These are phyloP conservation scores for Paratrypauchen microcephalus DNA, from an alignment of 2,797 vertebrate genomes.

Conservation along the genomic window DNA sequence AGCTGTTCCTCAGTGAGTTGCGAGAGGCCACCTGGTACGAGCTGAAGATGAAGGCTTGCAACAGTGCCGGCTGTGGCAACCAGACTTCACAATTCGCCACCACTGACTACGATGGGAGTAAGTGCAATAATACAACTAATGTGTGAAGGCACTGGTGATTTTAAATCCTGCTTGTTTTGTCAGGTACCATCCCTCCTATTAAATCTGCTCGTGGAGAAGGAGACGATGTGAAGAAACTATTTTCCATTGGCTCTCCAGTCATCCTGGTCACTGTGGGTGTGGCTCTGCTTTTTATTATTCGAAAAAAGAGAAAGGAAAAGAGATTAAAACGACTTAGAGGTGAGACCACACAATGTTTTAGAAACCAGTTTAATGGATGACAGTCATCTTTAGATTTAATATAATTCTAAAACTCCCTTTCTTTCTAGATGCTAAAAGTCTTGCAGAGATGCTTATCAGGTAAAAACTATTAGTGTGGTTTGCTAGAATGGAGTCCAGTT, in stretches of 20 bases:
- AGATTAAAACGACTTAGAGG: slow-evolving; percentile 93
- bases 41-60: slow-evolving; percentile 97
- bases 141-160: not conserved
- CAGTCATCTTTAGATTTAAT: slow-evolving; percentile 24
- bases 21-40: slow-evolving; percentile 98
- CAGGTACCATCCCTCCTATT: slow-evolving; percentile 96
- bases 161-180: not conserved
- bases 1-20: slow-evolving; percentile 92
- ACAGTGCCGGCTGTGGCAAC: slow-evolving; percentile 95
- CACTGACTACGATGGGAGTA: slow-evolving; percentile 95
- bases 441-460: slow-evolving; percentile 99
- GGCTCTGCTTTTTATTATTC: slow-evolving; percentile 92
- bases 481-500: not conserved
- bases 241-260: slow-evolving; percentile 94
- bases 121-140: slow-evolving; percentile 60
- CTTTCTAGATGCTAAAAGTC: slow-evolving; percentile 93
- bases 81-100: slow-evolving; percentile 95
- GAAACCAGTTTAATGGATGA: slow-evolving; percentile 18
- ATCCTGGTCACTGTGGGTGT: slow-evolving; percentile 94
- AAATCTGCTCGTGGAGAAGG: slow-evolving; percentile 95
- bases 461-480: slow-evolving; percentile 57
- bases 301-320: slow-evolving; percentile 98
- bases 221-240: slow-evolving; percentile 95
- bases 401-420: slow-evolving; percentile 46
- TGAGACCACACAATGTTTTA: slow-evolving; percentile 55